Evolutionary conservation across 2,888 invertebrate species (phyloP).

Genomic region (Nezara viridula): DNA sequence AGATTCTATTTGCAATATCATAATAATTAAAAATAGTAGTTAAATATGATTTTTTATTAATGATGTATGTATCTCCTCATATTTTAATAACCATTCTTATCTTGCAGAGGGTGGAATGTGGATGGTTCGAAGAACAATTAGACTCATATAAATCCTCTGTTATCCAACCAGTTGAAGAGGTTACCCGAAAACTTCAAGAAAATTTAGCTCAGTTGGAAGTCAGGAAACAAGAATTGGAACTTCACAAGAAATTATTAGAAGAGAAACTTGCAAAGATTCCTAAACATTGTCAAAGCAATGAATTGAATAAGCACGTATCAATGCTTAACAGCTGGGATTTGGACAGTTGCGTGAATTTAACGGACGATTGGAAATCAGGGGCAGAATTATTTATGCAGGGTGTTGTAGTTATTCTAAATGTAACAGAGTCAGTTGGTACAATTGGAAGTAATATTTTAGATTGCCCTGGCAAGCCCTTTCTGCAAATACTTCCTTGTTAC

Average conservation of each 20-base stretch:
- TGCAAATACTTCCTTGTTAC: background rate
- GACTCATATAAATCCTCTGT: background rate
- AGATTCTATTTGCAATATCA: too few species aligned
- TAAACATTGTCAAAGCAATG: background rate
- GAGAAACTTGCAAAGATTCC: constrained; percentile 17
- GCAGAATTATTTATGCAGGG: constrained; percentile 25
- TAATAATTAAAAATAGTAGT: background rate
- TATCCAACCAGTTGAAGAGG: constrained; percentile 5
- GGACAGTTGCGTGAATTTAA: constrained; percentile 27
- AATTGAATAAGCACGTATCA: background rate
- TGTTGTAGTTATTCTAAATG: background rate
- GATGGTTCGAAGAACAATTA: background rate
- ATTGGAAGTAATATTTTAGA: constrained; percentile 43
- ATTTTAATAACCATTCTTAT: background rate
- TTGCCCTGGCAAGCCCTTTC: background rate
- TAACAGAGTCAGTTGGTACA: background rate
- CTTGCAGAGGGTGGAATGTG: background rate
- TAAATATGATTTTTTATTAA: background rate
- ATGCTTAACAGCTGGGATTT: constrained; percentile 5
- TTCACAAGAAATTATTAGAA: constrained; percentile 7
- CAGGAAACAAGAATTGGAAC: constrained; percentile 12
- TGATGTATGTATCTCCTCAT: background rate
- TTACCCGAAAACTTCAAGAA: background rate
- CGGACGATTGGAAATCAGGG: constrained; percentile 26
- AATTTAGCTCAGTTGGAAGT: background rate